These are phyloP conservation scores for Vipera latastei DNA, from an alignment of 2,797 vertebrate genomes.

Conservation along the genomic window DNA sequence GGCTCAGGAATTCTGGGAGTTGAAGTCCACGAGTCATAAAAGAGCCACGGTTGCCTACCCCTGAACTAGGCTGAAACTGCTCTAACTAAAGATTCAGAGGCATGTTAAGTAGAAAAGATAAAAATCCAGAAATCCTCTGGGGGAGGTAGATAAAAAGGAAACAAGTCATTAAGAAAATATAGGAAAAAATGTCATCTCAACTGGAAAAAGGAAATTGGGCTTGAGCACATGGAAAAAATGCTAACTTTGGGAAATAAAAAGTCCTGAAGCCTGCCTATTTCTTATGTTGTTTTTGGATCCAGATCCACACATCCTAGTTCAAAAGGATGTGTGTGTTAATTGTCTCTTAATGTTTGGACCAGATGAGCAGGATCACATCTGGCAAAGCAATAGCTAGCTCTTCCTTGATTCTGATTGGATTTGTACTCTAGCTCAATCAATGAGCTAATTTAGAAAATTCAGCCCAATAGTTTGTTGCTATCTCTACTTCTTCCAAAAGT, in stretches of 20 bases:
- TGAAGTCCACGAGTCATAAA: no score
- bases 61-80: not conserved
- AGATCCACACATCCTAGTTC: not conserved
- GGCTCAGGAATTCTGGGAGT: no score
- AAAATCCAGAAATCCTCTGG: not conserved
- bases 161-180: not conserved
- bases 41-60: no score
- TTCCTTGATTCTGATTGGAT: not conserved
- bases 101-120: not conserved
- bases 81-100: not conserved
- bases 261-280: not conserved
- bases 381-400: not conserved
- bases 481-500: not conserved
- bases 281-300: not conserved
- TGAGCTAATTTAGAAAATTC: not conserved
- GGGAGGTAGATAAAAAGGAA: not conserved
- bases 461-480: not conserved
- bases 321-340: not conserved
- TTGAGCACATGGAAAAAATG: not conserved
- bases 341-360: not conserved
- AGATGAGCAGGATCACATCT: not conserved
- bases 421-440: not conserved
- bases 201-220: not conserved
- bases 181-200: not conserved
- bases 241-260: not conserved